A percentile compares a stretch with the other conserved stretches of the same genome.
Evolutionary conservation across 1,140 invertebrate genomes (phyloP).

Genomic region (Galleria mellonella): DNA sequence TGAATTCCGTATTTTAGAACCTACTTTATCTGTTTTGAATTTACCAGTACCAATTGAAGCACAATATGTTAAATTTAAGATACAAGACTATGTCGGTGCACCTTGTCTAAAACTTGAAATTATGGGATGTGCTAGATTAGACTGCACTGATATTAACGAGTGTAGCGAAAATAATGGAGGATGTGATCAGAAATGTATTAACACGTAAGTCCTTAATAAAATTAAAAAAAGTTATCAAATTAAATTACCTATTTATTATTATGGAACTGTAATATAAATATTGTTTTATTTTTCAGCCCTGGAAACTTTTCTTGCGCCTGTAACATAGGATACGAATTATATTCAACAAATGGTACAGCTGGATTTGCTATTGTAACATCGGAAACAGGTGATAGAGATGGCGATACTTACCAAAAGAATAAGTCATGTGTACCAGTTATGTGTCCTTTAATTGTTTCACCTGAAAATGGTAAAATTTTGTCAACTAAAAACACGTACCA

Average conservation of each 20-base stretch:
- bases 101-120: constrained; percentile 94
- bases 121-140: constrained; percentile 93
- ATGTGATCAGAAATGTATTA: constrained; percentile 95
- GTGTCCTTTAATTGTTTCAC: constrained; percentile 87
- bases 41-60: constrained; percentile 94
- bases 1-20: constrained; percentile 91
- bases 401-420: constrained; percentile 92
- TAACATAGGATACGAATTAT: constrained; percentile 94
- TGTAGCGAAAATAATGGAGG: constrained; percentile 92
- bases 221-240: background rate
- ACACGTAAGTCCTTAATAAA: constrained; percentile 75
- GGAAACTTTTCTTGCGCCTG: constrained; percentile 93
- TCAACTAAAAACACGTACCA: constrained; percentile 88
- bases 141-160: constrained; percentile 95
- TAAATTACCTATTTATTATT: constrained; percentile 6
- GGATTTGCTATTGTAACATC: constrained; percentile 87
- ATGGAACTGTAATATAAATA: background rate
- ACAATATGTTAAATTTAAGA: constrained; percentile 89
- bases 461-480: constrained; percentile 92
- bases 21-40: constrained; percentile 91
- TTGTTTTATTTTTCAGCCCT: constrained; percentile 66
- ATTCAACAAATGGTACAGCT: constrained; percentile 91
- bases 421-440: constrained; percentile 96
- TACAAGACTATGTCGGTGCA: constrained; percentile 91
- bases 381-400: constrained; percentile 91